Base-by-base conservation (phyloP, 2,797 vertebrate genomes). In the Pygocentrus nattereri region DNA sequence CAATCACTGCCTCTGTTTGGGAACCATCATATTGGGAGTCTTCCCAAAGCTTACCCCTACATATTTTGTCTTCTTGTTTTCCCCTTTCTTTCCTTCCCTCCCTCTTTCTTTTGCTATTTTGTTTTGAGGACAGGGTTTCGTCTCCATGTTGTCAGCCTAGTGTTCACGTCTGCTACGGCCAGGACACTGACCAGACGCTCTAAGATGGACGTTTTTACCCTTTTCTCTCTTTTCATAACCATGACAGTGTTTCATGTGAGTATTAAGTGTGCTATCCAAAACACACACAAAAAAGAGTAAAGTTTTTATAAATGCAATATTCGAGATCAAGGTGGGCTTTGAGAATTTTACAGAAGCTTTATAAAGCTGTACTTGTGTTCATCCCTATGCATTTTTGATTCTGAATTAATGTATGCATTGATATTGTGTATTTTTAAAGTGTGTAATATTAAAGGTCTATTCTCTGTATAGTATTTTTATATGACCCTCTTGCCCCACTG, bases 381-480 rank as follows among this genome's bases (percentile, higher is more conserved):
- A 91, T 95, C 94, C 95, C 95, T 97, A 97, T 97, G 97, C 96
- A 96, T 97, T 96, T 95, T 90, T 91, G 94, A 95, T 91, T 91
- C 92, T 91, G 91, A 86, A 90, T 93, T 88, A 88, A 82, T 89
- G 91, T 95, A 90, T 91, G 93, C 92, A 88, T 93, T 91, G 89
- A 90, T 92, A 87, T 91, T 92, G 95, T 96, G 96, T 96, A 94
- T 97, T 97, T 97, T 96, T 95, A 95, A 96, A 96, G 75, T 91
- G 95, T 96, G 96, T 95, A 89, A 91, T 89, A 95, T 92, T 90
- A 96, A 96, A 97, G 94, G 90, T 96, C 94, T 95, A 96, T 96
- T 96, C 96, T 95, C 94, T 98, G 96, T 97, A 97, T 96, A 96
- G 93, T 99, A 98, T 97, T 98, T 98, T 98, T 95, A 56, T 94